Conservation (phyloP, 2,113 vertebrate genomes). For the Hucho hucho region DNA sequence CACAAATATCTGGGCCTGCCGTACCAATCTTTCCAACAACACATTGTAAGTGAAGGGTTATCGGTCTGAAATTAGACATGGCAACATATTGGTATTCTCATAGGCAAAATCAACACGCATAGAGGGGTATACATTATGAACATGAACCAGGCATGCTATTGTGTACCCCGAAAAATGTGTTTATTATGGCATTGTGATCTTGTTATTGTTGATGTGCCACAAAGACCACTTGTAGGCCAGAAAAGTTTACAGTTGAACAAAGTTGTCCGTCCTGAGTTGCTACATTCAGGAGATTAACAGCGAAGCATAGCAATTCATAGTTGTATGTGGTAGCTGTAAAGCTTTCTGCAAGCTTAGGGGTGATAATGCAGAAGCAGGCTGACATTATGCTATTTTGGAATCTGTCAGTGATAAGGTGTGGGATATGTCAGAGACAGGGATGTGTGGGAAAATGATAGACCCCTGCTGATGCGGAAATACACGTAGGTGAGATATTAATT, state of each 20-base stretch:
- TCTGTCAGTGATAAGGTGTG: conserved; percentile 3
- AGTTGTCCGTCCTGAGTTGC: not conserved
- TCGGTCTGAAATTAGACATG: not conserved
- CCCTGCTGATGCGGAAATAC: no score
- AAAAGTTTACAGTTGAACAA: not conserved
- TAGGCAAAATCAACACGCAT: not conserved
- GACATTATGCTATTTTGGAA: conserved; percentile 22
- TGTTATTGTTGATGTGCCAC: not conserved
- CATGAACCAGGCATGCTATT: no score
- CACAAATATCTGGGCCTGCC: not conserved
- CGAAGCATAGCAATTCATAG: not conserved
- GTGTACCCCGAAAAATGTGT: not conserved
- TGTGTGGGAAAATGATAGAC: no score
- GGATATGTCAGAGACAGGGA: not conserved
- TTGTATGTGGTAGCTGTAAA: not conserved
- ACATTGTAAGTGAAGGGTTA: no score
- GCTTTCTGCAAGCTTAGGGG: not conserved
- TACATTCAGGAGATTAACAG: not conserved
- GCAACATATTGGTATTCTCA: not conserved
- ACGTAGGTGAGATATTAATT: no score
- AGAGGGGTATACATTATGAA: no score
- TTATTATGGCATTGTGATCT: not conserved
- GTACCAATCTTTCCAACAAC: not conserved
- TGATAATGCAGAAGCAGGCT: not conserved
- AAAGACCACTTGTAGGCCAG: not conserved